These are phyloP conservation scores for Emydura subglobosa DNA, from an alignment of 2,113 vertebrate species.

Conservation along the genomic window DNA sequence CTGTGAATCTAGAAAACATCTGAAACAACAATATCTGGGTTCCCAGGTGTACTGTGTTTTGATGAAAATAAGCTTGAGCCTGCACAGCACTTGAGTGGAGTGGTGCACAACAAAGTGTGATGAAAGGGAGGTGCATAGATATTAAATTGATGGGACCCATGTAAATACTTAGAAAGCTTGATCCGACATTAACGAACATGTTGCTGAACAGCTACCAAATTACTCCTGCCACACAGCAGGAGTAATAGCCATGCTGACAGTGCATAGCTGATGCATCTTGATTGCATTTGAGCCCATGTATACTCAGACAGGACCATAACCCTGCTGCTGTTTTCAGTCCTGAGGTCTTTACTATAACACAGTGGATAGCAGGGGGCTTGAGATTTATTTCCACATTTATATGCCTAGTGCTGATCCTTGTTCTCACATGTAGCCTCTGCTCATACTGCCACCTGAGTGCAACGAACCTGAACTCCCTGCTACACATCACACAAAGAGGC, in stretches of 20 bases:
- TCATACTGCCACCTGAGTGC: neutral
- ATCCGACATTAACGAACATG: neutral
- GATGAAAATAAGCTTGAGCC: neutral
- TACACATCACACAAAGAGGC: neutral
- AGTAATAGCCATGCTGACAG: rapidly evolving
- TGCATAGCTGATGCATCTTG: rapidly evolving
- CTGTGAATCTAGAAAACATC: neutral
- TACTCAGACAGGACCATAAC: rapidly evolving
- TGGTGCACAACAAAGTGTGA: neutral
- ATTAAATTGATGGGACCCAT: rapidly evolving
- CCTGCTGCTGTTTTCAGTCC: neutral
- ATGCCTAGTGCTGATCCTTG: neutral
- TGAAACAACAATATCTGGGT: neutral
- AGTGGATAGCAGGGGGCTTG: neutral
- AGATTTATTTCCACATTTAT: rapidly evolving
- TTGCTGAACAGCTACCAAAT: neutral
- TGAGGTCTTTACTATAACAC: rapidly evolving
- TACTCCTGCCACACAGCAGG: neutral
- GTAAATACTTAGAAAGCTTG: neutral
- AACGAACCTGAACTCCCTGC: neutral
- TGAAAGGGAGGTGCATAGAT: neutral
- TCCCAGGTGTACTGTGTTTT: neutral
- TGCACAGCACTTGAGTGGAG: neutral
- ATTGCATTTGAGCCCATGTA: rapidly evolving
- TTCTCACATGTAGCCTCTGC: neutral